These are phyloP conservation scores for Aphelocoma californica DNA, from an alignment of 2,797 vertebrate species.

Conservation along the genomic window DNA sequence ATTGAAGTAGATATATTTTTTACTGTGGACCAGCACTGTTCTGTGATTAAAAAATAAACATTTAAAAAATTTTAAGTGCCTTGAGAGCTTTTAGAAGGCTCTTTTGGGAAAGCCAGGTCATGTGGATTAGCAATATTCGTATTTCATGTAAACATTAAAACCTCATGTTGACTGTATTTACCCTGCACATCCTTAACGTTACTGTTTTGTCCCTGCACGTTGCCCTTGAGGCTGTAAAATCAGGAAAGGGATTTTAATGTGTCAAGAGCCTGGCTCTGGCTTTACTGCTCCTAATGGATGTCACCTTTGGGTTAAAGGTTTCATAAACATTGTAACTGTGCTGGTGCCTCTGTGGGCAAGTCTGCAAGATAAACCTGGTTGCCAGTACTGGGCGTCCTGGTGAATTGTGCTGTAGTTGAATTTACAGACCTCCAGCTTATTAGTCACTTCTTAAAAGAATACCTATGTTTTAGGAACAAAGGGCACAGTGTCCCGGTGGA, in stretches of 20 bases:
- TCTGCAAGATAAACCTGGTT: background rate
- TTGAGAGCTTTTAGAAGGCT: background rate
- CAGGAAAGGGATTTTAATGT: background rate
- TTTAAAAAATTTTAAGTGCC: background rate
- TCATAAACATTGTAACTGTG: background rate
- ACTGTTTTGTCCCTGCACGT: background rate
- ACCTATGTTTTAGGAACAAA: background rate
- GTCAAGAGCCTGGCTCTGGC: background rate
- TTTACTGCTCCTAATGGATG: background rate
- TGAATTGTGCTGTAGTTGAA: background rate
- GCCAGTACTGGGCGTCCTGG: background rate
- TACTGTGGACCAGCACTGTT: background rate
- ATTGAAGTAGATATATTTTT: background rate
- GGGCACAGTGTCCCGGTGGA: accelerated
- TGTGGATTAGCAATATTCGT: background rate
- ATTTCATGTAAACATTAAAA: background rate
- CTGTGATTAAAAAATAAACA: background rate
- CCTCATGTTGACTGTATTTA: background rate
- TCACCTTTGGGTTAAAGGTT: background rate
- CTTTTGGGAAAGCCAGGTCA: background rate
- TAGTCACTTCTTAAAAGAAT: background rate
- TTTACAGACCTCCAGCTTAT: background rate
- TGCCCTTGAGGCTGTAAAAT: background rate
- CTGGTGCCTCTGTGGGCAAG: background rate
- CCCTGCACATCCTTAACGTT: background rate